These are phyloP conservation scores for Dynastes tityus DNA, from an alignment of 2,888 invertebrate species.

Conservation along the genomic window DNA sequence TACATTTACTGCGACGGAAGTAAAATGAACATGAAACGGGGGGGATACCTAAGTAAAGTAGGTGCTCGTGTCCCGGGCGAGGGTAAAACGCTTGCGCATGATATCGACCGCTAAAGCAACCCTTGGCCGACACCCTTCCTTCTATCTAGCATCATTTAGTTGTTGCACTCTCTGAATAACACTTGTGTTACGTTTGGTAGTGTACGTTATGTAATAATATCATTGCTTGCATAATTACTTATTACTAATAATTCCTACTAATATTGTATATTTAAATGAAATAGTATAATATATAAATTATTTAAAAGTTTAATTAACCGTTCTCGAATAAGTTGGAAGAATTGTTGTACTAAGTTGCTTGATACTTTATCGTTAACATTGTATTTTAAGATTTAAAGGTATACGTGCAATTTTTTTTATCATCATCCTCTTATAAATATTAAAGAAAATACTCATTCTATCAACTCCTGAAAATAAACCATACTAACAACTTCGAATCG, in stretches of 20 bases:
- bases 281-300: slow-evolving; percentile 70
- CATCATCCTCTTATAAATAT: slow-evolving; percentile 19
- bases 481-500: slow-evolving; percentile 24
- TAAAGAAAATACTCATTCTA: slow-evolving; percentile 9
- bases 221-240: slow-evolving; percentile 72
- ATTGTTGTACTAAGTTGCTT: slow-evolving; percentile 69
- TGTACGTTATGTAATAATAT: slow-evolving; percentile 74
- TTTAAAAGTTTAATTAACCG: slow-evolving; percentile 67
- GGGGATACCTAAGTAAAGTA: slow-evolving; percentile 51
- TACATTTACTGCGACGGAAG: slow-evolving; percentile 52
- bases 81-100: slow-evolving; percentile 67
- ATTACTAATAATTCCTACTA: slow-evolving; percentile 71
- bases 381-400: slow-evolving; percentile 62
- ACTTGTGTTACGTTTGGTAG: slow-evolving; percentile 78
- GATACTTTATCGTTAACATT: slow-evolving; percentile 68
- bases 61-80: slow-evolving; percentile 62
- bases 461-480: background rate
- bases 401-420: slow-evolving; percentile 47
- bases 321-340: slow-evolving; percentile 65
- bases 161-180: slow-evolving; percentile 77
- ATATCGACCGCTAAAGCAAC: slow-evolving; percentile 69
- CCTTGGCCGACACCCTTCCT: slow-evolving; percentile 72
- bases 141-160: slow-evolving; percentile 75
- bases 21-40: slow-evolving; percentile 53
- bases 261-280: slow-evolving; percentile 71